Base-by-base conservation (phyloP, 2,797 vertebrate species). In the Champsocephalus gunnari region DNA sequence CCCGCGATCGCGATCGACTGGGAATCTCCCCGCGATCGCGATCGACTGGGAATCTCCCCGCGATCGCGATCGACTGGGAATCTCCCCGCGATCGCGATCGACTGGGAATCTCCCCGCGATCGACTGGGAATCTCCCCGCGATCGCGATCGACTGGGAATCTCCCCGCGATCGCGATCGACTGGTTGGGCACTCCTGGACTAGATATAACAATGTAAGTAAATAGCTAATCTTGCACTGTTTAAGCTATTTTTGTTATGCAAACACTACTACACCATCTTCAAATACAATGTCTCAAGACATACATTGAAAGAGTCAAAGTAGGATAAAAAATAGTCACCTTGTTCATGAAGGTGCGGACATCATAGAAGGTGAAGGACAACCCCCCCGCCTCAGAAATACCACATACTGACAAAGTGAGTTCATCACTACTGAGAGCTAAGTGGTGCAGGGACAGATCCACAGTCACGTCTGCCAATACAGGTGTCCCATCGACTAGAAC, bases 341-440 rank as follows among this genome's bases (percentile, higher is more conserved):
- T 94, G 82, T 98, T 98, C n/a, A 97, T 81, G 79, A 99, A 96
- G 0, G 95, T 96, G 14, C 98, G 97, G 59, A 98, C 94, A 12
- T 99, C 98, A 60, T 96, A 99, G 91, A 99, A 99, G 14, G 92
- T 92, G 32, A 99, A 79, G 9, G 89, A 93, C 84, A 97, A 92
- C 0, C 93, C 92, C 0, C 85, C 53, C 44, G 95, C 95, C 1
- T 86, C 85, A 19, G 95, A 96, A 62, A 89, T 66, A 82, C 96
- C 96, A 77, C 97, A 98, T 2, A 96, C 96, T 0, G 98, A 98
- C 44, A 99, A 85, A 0, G 97, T 98, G 58, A 99, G 96, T 34
- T 95, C 97, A 71, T 99, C 98, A 34, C 96, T 95, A 88, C 96
- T 99, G 68, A 99, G 94, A 19, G 97, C 95, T 85, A 99, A 79